phyloP scores from a whole-genome alignment of 92 coral and sea anemone species.

The Paramuricea clavata region DNA sequence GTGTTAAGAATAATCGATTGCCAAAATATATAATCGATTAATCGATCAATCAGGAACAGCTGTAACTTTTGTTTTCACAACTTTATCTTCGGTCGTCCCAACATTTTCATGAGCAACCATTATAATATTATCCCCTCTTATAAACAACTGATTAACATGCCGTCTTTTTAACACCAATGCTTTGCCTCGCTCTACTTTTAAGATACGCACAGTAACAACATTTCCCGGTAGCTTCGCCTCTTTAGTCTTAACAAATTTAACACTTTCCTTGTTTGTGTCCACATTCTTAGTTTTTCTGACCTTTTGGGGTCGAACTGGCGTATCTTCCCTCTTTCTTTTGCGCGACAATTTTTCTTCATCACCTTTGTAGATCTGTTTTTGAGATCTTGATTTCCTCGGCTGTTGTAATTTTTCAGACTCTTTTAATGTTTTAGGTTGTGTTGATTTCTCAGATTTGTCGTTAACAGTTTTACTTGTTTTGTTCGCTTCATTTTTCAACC shows the following conservation, averaged over 20 bases:
- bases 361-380: neutral
- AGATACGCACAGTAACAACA: slow-evolving; percentile 31
- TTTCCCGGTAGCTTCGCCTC: slow-evolving; percentile 36
- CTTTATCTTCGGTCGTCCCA: neutral
- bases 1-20: too few species aligned
- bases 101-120: slow-evolving; percentile 81
- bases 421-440: neutral
- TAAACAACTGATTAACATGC: slow-evolving; percentile 93
- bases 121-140: slow-evolving; percentile 95
- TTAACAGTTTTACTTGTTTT: neutral
- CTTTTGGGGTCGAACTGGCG: neutral
- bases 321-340: slow-evolving; percentile 21
- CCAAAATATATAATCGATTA: too few species aligned
- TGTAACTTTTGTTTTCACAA: neutral
- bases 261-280: neutral
- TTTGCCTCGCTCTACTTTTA: slow-evolving; percentile 75
- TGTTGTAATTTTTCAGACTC: neutral
- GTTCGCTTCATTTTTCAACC: neutral
- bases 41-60: too few species aligned
- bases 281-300: slow-evolving; percentile 1
- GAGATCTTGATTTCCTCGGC: neutral
- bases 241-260: neutral
- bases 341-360: neutral
- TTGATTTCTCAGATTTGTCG: neutral
- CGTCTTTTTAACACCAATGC: slow-evolving; percentile 86